Conservation (phyloP, 2,797 vertebrate genomes). For the Cyprinella venusta region DNA sequence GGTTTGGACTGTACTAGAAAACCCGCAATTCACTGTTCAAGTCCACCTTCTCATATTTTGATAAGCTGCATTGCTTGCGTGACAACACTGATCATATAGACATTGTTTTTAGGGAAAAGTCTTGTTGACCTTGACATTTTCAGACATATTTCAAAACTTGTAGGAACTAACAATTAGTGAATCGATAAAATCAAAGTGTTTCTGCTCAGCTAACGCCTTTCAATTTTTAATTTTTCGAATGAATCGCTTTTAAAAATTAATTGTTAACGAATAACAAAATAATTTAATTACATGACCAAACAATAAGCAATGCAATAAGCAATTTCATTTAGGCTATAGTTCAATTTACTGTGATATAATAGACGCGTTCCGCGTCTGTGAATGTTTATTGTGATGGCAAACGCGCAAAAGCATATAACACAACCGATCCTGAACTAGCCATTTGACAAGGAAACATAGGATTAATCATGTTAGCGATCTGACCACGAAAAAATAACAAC, state of each 20-base stretch:
- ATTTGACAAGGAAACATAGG: neutral
- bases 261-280: neutral
- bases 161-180: neutral
- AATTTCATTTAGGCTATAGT: too few relatives aligned
- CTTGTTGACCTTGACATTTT: neutral
- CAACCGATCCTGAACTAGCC: neutral
- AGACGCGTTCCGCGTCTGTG: neutral
- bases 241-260: neutral
- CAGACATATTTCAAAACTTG: neutral
- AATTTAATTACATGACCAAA: too few relatives aligned
- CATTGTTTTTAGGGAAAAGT: neutral
- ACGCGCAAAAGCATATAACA: neutral
- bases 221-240: neutral
- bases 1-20: neutral
- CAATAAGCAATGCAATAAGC: too few relatives aligned
- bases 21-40: neutral
- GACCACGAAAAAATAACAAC: neutral
- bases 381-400: neutral
- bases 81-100: neutral
- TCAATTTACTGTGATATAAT: too few relatives aligned
- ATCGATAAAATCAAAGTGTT: neutral
- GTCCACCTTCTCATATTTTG: neutral
- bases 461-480: neutral
- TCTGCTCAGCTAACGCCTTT: neutral
- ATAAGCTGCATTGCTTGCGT: neutral